phyloP scores from a whole-genome alignment of 2,797 vertebrate species.

The Apodemus agrarius region DNA sequence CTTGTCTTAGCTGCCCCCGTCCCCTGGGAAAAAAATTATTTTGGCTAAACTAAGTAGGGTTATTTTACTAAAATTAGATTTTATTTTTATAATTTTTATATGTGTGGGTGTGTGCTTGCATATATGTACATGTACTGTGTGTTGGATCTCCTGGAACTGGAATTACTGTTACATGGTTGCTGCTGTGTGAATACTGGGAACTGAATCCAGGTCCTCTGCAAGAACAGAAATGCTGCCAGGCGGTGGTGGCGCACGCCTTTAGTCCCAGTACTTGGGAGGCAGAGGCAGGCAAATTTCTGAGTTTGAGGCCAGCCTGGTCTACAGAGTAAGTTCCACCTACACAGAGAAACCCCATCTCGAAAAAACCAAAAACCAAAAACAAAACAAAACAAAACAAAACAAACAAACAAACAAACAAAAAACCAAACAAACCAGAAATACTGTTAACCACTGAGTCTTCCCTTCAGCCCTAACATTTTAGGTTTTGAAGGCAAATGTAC shows the following conservation, averaged over 20 bases:
- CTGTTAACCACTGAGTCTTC: neutral
- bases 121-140: neutral
- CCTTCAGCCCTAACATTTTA: neutral
- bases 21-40: neutral
- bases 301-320: too few species aligned
- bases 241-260: too few species aligned
- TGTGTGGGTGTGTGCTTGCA: neutral
- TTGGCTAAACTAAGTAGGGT: neutral
- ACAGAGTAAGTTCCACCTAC: too few species aligned
- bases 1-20: neutral
- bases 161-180: neutral
- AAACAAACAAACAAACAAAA: too few species aligned
- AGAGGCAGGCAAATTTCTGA: too few species aligned
- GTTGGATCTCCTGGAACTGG: neutral
- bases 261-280: too few species aligned
- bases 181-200: neutral
- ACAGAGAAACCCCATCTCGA: too few species aligned
- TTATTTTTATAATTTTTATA: neutral
- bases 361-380: too few species aligned
- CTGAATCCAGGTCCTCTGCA: neutral
- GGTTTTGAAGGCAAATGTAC: neutral
- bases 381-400: too few species aligned
- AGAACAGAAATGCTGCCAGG: neutral
- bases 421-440: neutral
- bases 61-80: neutral